These are phyloP conservation scores for Pristionchus japonicus DNA, from an alignment of 2,888 invertebrate species.

Conservation along the genomic window DNA sequence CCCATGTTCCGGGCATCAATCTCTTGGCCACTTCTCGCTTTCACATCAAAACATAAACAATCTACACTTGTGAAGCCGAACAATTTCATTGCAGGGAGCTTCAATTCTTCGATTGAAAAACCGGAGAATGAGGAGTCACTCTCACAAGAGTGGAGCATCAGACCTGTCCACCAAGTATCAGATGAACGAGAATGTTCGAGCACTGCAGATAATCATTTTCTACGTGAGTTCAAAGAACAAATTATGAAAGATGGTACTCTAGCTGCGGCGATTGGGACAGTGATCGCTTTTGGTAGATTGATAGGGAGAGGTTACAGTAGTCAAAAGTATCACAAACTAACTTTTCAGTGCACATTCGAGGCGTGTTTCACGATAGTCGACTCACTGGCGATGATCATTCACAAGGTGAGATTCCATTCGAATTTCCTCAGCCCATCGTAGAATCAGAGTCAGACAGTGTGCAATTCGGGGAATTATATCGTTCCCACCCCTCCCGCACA, in stretches of 20 bases:
- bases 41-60: too few species aligned
- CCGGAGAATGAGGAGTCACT: background rate
- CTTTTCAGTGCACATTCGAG: background rate
- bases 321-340: background rate
- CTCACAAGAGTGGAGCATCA: background rate
- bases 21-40: too few species aligned
- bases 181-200: slow-evolving; percentile 40
- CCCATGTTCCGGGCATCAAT: too few species aligned
- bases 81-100: background rate
- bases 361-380: slow-evolving; percentile 30
- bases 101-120: background rate
- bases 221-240: slow-evolving; percentile 16
- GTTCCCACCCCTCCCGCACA: too few species aligned
- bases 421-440: background rate
- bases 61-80: too few species aligned
- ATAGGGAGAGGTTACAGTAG: too few species aligned
- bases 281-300: too few species aligned
- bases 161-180: slow-evolving; percentile 40
- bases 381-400: slow-evolving; percentile 16
- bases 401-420: background rate
- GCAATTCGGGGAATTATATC: too few species aligned
- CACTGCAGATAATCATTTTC: slow-evolving; percentile 7
- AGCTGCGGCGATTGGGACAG: too few species aligned
- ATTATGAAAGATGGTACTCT: too few species aligned
- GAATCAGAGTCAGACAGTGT: too few species aligned